A percentile compares a stretch with the other conserved stretches of the same genome.
Conservation (phyloP, 2,113 vertebrate genomes). For the Pipra filicauda region DNA sequence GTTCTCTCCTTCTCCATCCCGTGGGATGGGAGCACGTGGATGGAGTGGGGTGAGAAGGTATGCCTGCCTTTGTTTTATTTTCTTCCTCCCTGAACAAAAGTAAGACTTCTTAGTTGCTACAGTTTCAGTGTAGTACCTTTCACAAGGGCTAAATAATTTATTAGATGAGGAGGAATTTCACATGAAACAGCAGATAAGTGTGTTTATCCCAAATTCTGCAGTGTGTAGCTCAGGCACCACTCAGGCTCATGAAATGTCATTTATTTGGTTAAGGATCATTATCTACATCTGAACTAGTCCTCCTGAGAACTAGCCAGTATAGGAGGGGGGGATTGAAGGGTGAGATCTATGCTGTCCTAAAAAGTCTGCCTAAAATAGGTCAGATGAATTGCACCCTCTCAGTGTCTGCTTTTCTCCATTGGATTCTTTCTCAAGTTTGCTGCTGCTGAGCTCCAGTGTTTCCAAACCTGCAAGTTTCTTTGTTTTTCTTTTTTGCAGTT, state of each 20-base stretch:
- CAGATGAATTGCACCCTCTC: background rate
- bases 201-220: background rate
- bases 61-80: background rate
- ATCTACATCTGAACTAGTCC: background rate
- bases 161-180: slow-evolving; percentile 3
- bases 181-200: background rate
- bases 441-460: too few species aligned
- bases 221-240: background rate
- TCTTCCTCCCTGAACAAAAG: background rate
- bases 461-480: background rate
- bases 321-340: background rate
- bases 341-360: background rate
- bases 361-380: background rate
- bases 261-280: background rate
- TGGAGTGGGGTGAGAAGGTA: background rate
- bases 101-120: background rate
- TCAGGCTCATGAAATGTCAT: background rate
- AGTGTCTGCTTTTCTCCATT: background rate
- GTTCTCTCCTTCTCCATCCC: background rate
- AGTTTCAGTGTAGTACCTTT: background rate
- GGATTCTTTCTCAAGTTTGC: background rate
- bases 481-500: background rate
- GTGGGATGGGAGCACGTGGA: background rate
- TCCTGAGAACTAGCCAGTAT: background rate
- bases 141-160: slow-evolving; percentile 13